Base-by-base conservation (phyloP, 1,140 invertebrate genomes). In the Sitophilus oryzae region DNA sequence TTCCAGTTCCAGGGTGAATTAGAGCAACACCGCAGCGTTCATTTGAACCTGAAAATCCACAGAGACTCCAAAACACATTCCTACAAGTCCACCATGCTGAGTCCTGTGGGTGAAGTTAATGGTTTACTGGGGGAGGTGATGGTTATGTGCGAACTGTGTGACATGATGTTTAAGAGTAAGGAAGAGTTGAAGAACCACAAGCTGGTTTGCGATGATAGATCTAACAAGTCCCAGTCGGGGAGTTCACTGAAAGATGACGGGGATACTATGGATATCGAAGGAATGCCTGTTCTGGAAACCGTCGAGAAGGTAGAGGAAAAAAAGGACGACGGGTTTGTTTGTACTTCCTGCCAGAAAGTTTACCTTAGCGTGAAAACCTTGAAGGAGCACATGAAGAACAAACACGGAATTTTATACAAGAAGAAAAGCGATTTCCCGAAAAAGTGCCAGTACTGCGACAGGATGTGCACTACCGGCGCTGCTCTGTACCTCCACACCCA, bases 11-110 rank as follows among this genome's bases (percentile, higher is more conserved):
- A 77, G 15, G 71, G 70, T 0, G 79, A 83, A 48, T 68, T 83
- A 3, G 74, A 76, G 0, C 80, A 84, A 56, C 83, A 85, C 60
- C 79, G 80, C 37, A 82, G 79, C 59, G 73, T 79, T 1, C 82
- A 85, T 68, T 70, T 83, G 18, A 81, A 83, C 58, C 73, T 83
- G 1, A 83, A 84, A 60, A 78, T 82, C 18, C 83, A 81, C 49
- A 64, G 66, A 38, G 68, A 70, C 45, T 63, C 67, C 1, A 65
- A 69, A 60, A 69, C 67, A 2, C 55, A 68, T 25, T 52, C 55
- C 5, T 66, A 66, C 25, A 65, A 55, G 15, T 62, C 61, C 5
- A 58, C 61, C 1, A 63, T 67, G 54, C 15, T 66, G 1, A 68
- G 63, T 45, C 63, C 66, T 6, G 54, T 56, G 21, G 41, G 36